Conservation (phyloP, 2,113 vertebrate genomes). For the Phrynocephalus versicolor region DNA sequence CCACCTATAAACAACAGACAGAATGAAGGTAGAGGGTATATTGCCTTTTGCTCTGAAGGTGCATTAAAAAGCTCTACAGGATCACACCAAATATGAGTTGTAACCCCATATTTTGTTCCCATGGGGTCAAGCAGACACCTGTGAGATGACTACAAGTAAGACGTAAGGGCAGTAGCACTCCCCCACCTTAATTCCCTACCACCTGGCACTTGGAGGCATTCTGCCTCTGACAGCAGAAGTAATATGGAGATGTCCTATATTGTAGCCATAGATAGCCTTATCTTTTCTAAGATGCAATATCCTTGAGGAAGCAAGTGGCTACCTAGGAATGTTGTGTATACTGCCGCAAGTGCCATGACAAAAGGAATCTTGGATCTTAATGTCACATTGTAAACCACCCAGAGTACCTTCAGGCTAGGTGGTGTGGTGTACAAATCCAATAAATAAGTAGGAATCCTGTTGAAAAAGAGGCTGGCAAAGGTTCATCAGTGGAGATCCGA, state of each 20-base stretch:
- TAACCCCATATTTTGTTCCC: no score
- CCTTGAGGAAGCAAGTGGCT: background rate
- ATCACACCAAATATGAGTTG: background rate
- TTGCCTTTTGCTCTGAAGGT: background rate
- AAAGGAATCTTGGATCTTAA: background rate
- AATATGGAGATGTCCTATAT: background rate
- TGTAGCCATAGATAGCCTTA: background rate
- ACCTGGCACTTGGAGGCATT: background rate
- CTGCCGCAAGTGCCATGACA: background rate
- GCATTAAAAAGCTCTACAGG: background rate
- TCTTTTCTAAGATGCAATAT: background rate
- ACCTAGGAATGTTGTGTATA: background rate
- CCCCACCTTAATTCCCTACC: no score
- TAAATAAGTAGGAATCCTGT: no score
- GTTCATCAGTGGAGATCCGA: no score
- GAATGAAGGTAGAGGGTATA: background rate
- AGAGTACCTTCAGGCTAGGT: no score
- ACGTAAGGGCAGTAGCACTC: background rate
- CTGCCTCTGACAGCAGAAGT: background rate
- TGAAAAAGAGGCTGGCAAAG: no score
- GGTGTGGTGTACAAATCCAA: no score
- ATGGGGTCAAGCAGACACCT: background rate
- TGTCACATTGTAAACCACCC: no score
- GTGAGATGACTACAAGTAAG: background rate
- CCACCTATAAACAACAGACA: constrained; percentile 67